Percentiles rank a stretch among this genome's conserved stretches.
Conservation (phyloP, 2,888 invertebrate species). For the Myopa testacea region DNA sequence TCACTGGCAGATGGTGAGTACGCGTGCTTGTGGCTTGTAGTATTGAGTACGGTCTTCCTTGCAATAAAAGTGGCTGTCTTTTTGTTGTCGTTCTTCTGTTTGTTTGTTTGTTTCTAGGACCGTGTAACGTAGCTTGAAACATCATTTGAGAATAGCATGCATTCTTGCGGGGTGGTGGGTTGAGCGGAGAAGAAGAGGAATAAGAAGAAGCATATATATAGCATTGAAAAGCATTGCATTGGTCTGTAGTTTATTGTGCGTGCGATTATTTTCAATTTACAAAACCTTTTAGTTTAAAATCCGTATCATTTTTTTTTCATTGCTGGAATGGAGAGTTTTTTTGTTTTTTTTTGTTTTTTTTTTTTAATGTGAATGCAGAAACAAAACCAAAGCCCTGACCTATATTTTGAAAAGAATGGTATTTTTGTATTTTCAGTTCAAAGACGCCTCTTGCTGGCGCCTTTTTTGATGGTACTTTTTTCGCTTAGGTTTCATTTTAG, state of each 20-base stretch:
- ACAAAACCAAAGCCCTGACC: constrained; percentile 9
- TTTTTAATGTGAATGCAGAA: not conserved
- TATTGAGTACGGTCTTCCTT: not conserved
- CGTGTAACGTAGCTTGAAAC: not conserved
- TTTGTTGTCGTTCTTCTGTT: not conserved
- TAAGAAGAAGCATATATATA: not conserved
- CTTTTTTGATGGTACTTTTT: not conserved
- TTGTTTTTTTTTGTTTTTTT: not conserved
- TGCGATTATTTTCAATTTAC: constrained; percentile 2
- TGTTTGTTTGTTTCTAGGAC: not conserved
- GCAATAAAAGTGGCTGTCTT: not conserved
- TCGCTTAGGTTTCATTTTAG: not conserved
- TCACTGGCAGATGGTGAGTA: constrained; percentile 9
- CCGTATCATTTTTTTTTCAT: no score
- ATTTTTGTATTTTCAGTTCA: not conserved
- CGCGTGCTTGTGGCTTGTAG: not conserved
- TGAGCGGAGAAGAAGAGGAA: not conserved
- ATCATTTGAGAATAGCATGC: constrained; percentile 19
- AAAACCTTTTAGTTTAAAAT: not conserved
- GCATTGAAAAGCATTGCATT: constrained; percentile 1
- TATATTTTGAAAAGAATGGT: not conserved
- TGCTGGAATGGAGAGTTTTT: no score
- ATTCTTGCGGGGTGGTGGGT: constrained; percentile 16
- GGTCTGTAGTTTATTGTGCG: not conserved
- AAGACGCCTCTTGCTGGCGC: not conserved